Percentiles rank a stretch among this genome's conserved stretches.
phyloP scores from a whole-genome alignment of 2,113 vertebrate genomes.

The Corvus hawaiiensis region DNA sequence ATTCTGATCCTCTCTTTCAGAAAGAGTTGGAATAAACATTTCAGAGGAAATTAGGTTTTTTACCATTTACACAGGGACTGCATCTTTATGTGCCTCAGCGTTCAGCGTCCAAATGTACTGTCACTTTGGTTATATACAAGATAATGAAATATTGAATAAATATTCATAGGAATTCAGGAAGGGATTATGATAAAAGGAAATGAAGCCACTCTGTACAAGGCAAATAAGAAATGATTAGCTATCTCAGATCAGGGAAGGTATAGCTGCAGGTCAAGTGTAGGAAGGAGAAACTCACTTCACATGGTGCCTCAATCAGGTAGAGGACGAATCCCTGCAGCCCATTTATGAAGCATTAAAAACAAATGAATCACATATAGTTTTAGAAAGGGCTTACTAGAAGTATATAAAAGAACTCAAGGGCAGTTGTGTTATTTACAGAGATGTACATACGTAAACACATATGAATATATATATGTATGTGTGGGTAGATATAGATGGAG shows the following conservation, averaged over 20 bases:
- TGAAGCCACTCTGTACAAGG: neutral
- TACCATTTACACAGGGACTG: neutral
- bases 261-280: neutral
- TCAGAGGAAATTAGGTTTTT: slow-evolving; percentile 2
- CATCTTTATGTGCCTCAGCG: neutral
- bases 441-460: neutral
- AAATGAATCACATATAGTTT: neutral
- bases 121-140: slow-evolving; percentile 14
- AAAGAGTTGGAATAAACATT: slow-evolving; percentile 21
- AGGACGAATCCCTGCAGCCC: neutral
- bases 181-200: neutral
- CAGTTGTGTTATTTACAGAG: neutral
- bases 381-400: neutral
- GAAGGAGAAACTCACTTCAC: neutral
- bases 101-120: neutral
- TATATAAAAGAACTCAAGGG: neutral
- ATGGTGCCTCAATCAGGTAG: neutral
- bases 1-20: neutral
- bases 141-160: slow-evolving; percentile 25
- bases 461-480: neutral
- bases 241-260: neutral
- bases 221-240: neutral
- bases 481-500: neutral
- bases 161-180: slow-evolving; percentile 14
- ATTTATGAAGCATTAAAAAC: neutral